Conservation (phyloP, 2,797 vertebrate species). For the Sebastes trivittatus region DNA sequence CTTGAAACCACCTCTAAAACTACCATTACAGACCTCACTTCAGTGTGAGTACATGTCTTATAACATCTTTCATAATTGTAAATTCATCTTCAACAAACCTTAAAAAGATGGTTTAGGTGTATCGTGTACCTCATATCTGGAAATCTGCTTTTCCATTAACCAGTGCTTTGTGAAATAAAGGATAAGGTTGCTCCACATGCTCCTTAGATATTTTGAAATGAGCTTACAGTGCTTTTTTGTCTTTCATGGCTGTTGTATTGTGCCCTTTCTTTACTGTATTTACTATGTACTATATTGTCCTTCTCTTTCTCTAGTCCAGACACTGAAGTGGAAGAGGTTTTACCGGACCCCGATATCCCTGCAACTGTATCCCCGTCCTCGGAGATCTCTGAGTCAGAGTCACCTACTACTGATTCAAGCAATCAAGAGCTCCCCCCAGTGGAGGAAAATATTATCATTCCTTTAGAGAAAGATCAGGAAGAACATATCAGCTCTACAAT, state of each 20-base stretch:
- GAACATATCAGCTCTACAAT: slow-evolving; percentile 83
- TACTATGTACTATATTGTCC: not conserved
- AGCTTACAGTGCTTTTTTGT: no score
- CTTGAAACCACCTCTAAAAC: slow-evolving; percentile 29
- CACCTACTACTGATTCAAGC: not conserved
- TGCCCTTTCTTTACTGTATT: not conserved
- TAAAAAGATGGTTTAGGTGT: not conserved
- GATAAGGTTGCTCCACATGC: not conserved
- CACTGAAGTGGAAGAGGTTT: slow-evolving; percentile 27
- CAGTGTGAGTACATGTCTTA: slow-evolving; percentile 56
- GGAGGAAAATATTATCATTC: slow-evolving; percentile 84
- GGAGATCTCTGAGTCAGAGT: slow-evolving; percentile 17
- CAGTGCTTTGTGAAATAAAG: not conserved
- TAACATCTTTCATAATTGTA: not conserved
- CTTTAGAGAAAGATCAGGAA: slow-evolving; percentile 85
- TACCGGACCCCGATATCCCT: slow-evolving; percentile 21
- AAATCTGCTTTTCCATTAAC: not conserved
- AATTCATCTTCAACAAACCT: not conserved
- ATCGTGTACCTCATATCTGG: not conserved
- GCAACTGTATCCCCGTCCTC: not conserved
- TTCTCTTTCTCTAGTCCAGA: slow-evolving; percentile 54
- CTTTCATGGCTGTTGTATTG: not conserved
- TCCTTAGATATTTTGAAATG: not conserved
- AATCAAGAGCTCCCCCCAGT: slow-evolving; percentile 45
- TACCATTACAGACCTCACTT: slow-evolving; percentile 6